A percentile compares a stretch with the other conserved stretches of the same genome.
Conservation (phyloP, 2,888 invertebrate genomes). For the Junonia oenone region DNA sequence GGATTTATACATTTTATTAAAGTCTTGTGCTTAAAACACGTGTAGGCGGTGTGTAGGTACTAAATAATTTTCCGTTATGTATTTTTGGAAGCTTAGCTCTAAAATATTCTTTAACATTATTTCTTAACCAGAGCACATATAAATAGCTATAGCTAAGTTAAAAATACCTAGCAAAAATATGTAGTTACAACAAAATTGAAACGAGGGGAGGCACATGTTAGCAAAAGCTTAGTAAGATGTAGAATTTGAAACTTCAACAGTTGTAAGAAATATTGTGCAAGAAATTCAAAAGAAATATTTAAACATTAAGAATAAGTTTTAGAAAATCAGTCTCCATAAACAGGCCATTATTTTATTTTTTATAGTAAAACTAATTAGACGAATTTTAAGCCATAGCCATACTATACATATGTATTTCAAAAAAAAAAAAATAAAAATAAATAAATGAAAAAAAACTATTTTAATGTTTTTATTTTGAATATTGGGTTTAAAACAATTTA, state of each 20-base stretch:
- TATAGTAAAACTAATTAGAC: conserved; percentile 43
- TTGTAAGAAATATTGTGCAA: conserved; percentile 7
- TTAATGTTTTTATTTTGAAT: not conserved
- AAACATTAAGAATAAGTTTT: conserved; percentile 58
- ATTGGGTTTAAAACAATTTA: not conserved
- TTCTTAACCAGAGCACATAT: not conserved
- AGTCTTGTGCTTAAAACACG: too few species aligned
- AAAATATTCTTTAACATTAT: not conserved
- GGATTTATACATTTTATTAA: too few species aligned
- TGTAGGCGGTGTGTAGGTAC: too few species aligned
- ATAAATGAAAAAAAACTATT: not conserved
- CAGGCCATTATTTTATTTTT: conserved; percentile 70
- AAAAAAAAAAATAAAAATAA: not conserved
- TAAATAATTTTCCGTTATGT: too few species aligned
- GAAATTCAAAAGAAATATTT: conserved; percentile 25
- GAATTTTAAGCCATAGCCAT: conserved; percentile 33
- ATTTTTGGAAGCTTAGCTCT: not conserved
- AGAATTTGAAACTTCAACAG: not conserved
- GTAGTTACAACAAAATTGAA: not conserved
- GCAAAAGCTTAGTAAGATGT: not conserved
- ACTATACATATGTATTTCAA: conserved; percentile 4
- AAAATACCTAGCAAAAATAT: not conserved
- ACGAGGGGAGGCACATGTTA: not conserved
- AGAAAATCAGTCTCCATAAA: conserved; percentile 79
- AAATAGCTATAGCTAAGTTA: not conserved